These are phyloP conservation scores for Pristionchus exspectatus DNA, from an alignment of 2,888 invertebrate genomes.

Conservation along the genomic window DNA sequence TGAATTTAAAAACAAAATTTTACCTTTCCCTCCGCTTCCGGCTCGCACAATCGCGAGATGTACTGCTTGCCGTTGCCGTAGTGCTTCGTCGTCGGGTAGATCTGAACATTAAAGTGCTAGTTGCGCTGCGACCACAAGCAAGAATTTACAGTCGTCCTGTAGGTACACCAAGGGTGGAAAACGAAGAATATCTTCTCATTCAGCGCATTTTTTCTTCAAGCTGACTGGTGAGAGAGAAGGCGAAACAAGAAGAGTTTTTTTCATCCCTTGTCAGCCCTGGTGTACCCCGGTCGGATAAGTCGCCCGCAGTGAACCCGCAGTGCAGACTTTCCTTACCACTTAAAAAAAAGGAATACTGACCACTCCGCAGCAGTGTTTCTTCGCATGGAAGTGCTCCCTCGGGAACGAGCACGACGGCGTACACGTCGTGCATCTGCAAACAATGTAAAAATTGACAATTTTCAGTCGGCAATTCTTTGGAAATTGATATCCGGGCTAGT, in stretches of 20 bases:
- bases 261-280: background rate
- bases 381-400: background rate
- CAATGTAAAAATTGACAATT: no score
- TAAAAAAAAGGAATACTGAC: background rate
- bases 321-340: background rate
- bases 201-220: background rate
- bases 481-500: no score
- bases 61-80: background rate
- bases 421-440: background rate
- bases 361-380: slow-evolving; percentile 4
- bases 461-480: no score
- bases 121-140: background rate
- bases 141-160: background rate
- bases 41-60: background rate
- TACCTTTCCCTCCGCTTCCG: background rate
- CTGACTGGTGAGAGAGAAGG: no score
- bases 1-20: background rate
- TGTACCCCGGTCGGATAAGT: background rate
- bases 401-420: background rate
- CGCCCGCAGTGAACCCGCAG: background rate
- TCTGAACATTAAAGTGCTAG: background rate
- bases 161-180: no score
- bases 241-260: background rate
- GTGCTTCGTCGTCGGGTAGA: background rate
- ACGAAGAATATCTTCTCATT: background rate